Base-by-base conservation (phyloP, 2,797 vertebrate species). In the Streptopelia turtur region DNA sequence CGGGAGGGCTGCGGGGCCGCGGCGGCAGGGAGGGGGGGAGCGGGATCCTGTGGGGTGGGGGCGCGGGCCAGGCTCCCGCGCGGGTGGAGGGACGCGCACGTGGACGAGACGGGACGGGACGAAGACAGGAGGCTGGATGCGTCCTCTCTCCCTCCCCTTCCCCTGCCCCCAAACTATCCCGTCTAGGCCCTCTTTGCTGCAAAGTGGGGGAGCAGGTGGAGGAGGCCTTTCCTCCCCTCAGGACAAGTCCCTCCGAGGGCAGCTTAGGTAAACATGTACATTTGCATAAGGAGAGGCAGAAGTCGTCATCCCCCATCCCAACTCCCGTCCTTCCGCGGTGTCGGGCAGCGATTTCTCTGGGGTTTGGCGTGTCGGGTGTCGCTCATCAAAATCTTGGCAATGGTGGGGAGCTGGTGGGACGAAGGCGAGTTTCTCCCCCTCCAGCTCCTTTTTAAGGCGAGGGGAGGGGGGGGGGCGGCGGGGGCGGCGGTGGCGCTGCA, bases 331-430 rank as follows among this genome's bases (percentile, higher is more conserved):
- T 85, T 56, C 87, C 71, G 83, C 78, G 47, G 80, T 89, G 18
- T 60, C 70, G 30, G 52, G 56, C 92, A 37, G 70, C 75, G 93
- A 75, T 93, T 95, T 85, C 75, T 71, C 37, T 6, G 75, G 70
- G 72, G 52, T 93, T 89, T 41, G 86, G 83, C 78, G 95, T 93
- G 89, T 96, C 94, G 84, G 87, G 75, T 95, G 91, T 95, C 94
- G 77, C 87, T 90, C 76, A 16, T 57, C 93, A 28, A 52, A 87
- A 83, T 95, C 85, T 80, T 68, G 93, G 76, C 89, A 55, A 50
- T 61, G 77, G 64, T 82, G 60, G 28, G 35, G 66, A 69, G 84
- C 71, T 79, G 39, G 31, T 52, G 70, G 43, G 55, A 37, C 84
- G 17, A 61, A 55, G 66, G 57, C 43, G 53, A 59, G 68, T 20